phyloP scores from a whole-genome alignment of 2,113 vertebrate genomes.

The Labeo rohita region DNA sequence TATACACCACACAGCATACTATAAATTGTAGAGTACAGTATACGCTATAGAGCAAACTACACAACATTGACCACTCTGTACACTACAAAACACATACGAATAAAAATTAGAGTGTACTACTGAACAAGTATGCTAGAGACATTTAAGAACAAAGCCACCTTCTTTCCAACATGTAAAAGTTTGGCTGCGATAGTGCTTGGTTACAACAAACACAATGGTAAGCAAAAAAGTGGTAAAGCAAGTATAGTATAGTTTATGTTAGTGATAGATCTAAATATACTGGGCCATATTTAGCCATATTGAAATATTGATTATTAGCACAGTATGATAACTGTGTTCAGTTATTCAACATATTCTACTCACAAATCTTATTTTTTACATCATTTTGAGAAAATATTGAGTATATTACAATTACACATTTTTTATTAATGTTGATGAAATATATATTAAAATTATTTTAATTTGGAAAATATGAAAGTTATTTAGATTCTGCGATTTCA shows the following conservation, averaged over 20 bases:
- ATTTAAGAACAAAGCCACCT: not conserved
- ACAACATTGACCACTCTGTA: not conserved
- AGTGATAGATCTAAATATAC: not conserved
- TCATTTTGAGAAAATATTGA: not conserved
- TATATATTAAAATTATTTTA: not conserved
- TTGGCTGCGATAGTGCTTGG: not conserved
- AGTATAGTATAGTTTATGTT: not conserved
- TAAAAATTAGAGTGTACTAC: not conserved
- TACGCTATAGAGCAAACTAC: not conserved
- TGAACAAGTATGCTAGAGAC: not conserved
- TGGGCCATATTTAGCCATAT: not conserved
- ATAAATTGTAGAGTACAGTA: not conserved
- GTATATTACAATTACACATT: not conserved
- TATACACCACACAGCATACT: not conserved
- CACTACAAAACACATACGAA: constrained; percentile 5
- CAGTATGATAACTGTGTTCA: not conserved
- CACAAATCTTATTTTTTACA: not conserved
- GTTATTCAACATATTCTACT: not conserved
- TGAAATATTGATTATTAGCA: not conserved
- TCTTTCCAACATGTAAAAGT: not conserved
- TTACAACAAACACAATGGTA: constrained; percentile 18
- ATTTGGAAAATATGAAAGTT: too few species aligned
- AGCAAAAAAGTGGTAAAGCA: constrained; percentile 1
- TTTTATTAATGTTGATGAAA: not conserved
- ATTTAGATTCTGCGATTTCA: too few species aligned